A percentile compares a stretch with the other conserved stretches of the same genome.
Conservation (phyloP, 1,140 invertebrate species). For the Psix sp. region DNA sequence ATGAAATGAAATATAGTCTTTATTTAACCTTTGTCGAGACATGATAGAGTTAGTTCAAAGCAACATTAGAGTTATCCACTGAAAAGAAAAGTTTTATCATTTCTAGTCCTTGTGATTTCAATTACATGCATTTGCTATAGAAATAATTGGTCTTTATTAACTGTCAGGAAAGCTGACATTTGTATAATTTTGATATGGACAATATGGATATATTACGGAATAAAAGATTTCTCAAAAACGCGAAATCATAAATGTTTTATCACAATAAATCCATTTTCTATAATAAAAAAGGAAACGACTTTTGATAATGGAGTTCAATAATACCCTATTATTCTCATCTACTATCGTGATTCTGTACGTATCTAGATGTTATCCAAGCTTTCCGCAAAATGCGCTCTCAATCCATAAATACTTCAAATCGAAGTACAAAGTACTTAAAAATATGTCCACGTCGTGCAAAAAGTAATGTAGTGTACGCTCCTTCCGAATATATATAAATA, state of each 20-base stretch:
- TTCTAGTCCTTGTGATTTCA: no score
- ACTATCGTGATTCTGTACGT: slow-evolving; percentile 7
- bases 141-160: no score
- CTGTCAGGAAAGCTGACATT: no score
- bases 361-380: slow-evolving; percentile 27
- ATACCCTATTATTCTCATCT: slow-evolving; percentile 4
- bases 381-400: slow-evolving; percentile 21
- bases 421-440: slow-evolving; percentile 52
- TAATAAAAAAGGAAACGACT: neutral
- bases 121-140: no score
- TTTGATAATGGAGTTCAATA: slow-evolving; percentile 3
- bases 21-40: no score
- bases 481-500: slow-evolving; percentile 41
- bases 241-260: neutral
- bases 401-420: slow-evolving; percentile 50
- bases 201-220: no score
- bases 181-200: no score
- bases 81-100: no score
- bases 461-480: slow-evolving; percentile 32
- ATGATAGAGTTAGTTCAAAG: no score
- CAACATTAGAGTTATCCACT: no score
- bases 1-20: no score
- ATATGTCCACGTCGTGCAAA: slow-evolving; percentile 48
- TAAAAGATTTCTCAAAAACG: neutral
- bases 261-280: neutral